phyloP scores from a whole-genome alignment of 2,888 invertebrate genomes.

The Pristionchus fissidentatus region DNA sequence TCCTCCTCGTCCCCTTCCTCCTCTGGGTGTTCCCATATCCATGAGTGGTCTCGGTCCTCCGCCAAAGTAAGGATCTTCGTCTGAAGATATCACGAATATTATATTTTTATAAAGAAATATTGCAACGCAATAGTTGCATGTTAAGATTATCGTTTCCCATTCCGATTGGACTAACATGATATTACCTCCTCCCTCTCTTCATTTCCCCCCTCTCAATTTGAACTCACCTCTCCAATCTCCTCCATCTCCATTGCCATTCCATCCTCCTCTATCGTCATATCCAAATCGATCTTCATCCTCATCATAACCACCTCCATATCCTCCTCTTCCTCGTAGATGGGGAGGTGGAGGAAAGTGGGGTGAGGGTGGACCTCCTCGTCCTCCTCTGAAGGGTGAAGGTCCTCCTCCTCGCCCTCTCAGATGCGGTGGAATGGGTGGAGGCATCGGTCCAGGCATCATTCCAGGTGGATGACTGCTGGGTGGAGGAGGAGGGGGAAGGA shows the following conservation, averaged over 20 bases:
- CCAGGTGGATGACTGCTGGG: background rate
- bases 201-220: no score
- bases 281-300: background rate
- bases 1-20: background rate
- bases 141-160: no score
- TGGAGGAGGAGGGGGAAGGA: constrained; percentile 15
- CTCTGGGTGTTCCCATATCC: background rate
- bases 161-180: no score
- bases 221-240: constrained; percentile 18
- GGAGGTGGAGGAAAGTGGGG: background rate
- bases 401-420: constrained; percentile 15
- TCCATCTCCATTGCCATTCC: constrained; percentile 17
- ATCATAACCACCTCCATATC: background rate
- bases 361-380: background rate
- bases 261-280: background rate
- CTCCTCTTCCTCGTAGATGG: background rate
- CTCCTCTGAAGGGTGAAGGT: constrained; percentile 10
- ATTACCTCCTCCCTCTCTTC: no score
- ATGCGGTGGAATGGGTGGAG: background rate
- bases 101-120: no score
- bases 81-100: no score
- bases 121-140: no score
- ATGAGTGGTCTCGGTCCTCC: background rate
- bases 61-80: no score
- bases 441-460: background rate